A percentile compares a stretch with the other conserved stretches of the same genome.
phyloP scores from a whole-genome alignment of 2,797 vertebrate genomes.

The Arnoldichthys spilopterus region DNA sequence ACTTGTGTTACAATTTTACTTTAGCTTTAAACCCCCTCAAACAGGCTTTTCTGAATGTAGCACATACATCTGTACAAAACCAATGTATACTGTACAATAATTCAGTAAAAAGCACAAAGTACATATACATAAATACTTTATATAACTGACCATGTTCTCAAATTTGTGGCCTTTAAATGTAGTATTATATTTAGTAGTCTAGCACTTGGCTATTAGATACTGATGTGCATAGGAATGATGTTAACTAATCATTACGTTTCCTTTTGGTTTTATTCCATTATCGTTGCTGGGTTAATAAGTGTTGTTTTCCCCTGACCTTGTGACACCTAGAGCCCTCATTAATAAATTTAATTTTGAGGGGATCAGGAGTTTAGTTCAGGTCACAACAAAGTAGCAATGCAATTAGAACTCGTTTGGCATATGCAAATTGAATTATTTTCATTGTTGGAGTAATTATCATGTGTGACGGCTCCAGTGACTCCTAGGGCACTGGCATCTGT shows the following conservation, averaged over 20 bases:
- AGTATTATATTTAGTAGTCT: neutral
- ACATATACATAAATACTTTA: too few species aligned
- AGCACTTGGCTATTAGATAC: neutral
- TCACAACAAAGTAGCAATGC: conserved; percentile 43
- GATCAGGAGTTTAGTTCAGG: conserved; percentile 49
- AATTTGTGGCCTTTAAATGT: neutral
- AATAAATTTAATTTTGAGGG: conserved; percentile 52
- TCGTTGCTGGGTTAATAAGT: conserved; percentile 45
- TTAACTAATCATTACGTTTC: neutral
- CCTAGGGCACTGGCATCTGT: conserved; percentile 38
- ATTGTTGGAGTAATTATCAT: conserved; percentile 50
- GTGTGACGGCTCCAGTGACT: conserved; percentile 27
- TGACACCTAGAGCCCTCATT: conserved; percentile 49
- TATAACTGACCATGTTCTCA: too few species aligned
- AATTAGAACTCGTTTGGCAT: conserved; percentile 59
- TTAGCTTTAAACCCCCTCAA: too few species aligned
- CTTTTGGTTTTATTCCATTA: neutral
- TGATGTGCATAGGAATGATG: neutral
- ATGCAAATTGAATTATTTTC: conserved; percentile 52
- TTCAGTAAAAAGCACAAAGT: too few species aligned
- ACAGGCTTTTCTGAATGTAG: too few species aligned
- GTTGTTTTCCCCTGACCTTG: conserved; percentile 29
- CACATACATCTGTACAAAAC: too few species aligned
- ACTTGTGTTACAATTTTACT: too few species aligned
- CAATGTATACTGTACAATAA: too few species aligned